These are phyloP conservation scores for Mantis religiosa DNA, from an alignment of 2,888 invertebrate species.

Conservation along the genomic window DNA sequence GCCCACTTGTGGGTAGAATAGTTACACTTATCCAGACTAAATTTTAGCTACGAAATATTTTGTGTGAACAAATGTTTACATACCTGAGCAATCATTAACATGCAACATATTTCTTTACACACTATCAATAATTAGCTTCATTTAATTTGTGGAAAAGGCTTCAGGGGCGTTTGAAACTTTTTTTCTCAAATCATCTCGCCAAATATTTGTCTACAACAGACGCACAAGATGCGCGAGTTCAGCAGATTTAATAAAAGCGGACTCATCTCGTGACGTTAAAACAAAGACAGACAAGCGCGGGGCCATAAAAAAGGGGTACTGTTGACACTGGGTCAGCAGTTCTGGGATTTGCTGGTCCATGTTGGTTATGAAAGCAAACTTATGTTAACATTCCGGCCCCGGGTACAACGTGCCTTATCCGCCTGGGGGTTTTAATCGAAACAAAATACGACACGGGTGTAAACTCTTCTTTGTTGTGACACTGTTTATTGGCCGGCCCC, in stretches of 20 bases:
- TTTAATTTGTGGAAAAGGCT: no score
- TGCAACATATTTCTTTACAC: no score
- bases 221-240: neutral
- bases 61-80: no score
- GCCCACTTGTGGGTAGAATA: no score
- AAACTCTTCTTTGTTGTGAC: neutral
- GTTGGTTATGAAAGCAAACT: neutral
- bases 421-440: neutral
- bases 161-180: no score
- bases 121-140: no score
- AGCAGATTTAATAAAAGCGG: neutral
- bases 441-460: neutral
- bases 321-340: neutral
- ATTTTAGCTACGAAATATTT: no score
- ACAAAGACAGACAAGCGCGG: neutral
- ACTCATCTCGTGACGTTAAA: neutral
- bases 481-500: neutral
- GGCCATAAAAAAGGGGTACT: neutral
- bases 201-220: neutral
- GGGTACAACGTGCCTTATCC: neutral
- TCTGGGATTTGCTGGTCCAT: neutral
- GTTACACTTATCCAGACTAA: no score
- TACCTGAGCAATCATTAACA: no score
- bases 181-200: no score
- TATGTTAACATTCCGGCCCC: neutral